Evolutionary conservation across 92 coral and sea anemone species (phyloP).

Genomic region (Zoanthus gigantus): DNA sequence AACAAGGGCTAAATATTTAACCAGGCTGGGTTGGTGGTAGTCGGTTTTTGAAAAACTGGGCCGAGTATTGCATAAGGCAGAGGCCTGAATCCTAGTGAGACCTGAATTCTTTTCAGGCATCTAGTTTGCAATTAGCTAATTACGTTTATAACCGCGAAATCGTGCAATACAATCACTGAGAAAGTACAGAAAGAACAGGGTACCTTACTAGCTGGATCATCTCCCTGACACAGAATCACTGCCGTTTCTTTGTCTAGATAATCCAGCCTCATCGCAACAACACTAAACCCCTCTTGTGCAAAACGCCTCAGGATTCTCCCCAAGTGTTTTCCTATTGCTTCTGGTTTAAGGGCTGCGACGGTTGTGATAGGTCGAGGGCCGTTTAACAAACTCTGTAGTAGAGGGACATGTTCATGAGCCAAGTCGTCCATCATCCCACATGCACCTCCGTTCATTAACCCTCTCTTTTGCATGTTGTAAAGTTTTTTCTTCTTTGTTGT

Average conservation of each 20-base stretch:
- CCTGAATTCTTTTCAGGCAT: background rate
- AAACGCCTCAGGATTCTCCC: slow-evolving; percentile 87
- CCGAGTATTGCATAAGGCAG: no score
- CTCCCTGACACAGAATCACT: slow-evolving; percentile 51
- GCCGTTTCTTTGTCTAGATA: slow-evolving; percentile 65
- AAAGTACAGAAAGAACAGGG: background rate
- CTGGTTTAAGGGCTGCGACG: slow-evolving; percentile 89
- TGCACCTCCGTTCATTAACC: slow-evolving; percentile 30
- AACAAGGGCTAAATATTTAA: no score
- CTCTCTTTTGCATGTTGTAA: background rate
- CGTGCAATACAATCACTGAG: background rate
- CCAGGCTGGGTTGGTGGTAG: no score
- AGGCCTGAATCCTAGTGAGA: no score
- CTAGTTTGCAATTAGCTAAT: no score
- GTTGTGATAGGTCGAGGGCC: slow-evolving; percentile 90
- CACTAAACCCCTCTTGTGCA: slow-evolving; percentile 82
- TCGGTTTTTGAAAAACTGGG: no score
- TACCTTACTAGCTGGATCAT: slow-evolving; percentile 56
- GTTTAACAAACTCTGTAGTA: slow-evolving; percentile 77
- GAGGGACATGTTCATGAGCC: slow-evolving; percentile 62
- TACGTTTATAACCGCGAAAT: background rate
- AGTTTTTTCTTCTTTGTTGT: slow-evolving; percentile 8
- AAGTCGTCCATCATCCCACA: slow-evolving; percentile 27
- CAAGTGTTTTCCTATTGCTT: slow-evolving; percentile 77
- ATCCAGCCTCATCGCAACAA: slow-evolving; percentile 80